Base-by-base conservation (phyloP, 53 echinoderm and acorn worm genomes). In the Holothuria leucospilota region DNA sequence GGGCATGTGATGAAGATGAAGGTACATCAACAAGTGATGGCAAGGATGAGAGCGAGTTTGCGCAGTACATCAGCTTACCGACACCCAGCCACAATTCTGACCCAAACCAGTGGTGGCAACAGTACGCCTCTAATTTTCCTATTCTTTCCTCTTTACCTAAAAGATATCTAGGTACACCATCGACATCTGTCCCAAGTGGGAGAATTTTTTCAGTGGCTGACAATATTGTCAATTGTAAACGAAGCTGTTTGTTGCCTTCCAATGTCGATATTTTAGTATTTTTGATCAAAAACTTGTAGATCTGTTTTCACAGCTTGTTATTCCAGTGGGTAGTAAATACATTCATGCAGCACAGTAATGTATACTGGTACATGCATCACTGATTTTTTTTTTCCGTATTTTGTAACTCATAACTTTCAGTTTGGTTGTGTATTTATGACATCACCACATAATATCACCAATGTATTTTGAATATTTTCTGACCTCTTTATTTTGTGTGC, bases 151-250 rank as follows among this genome's bases (percentile, higher is more conserved):
- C 29, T 39, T 8, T 90, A 8, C 69, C 86, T 0, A 18, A 20
- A 25, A 39, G 42, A 61, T 70, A 34, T 68, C 51, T 81, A 18
- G 29, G 29, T 2, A 49, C 71, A 6, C 86, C 82, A 7, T 86
- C 81, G 10, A 90, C 90, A 1, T 86, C 90, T 12, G 90, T 90
- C 14, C 90, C 86, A 29, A 86, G 86, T 25, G 90, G 86, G 39
- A 42, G 86, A 29, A 81, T 86, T 25, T 71, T 90, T 62, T 86
- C 86, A 15, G 39, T 53, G 9, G 90, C 81, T 8, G 86, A 86
- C 10, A 90, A 90, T 13, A 81, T 86, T 41, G 86, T 90, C 0
- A 80, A 10, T 21, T 24, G 29, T 16, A 90, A 86, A n/a, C 18
- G 86, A 8, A 84, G 84, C 40, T 84, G 75, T 39, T 59, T 89